phyloP scores from a whole-genome alignment of 2,888 invertebrate genomes.

The Hyles lineata region DNA sequence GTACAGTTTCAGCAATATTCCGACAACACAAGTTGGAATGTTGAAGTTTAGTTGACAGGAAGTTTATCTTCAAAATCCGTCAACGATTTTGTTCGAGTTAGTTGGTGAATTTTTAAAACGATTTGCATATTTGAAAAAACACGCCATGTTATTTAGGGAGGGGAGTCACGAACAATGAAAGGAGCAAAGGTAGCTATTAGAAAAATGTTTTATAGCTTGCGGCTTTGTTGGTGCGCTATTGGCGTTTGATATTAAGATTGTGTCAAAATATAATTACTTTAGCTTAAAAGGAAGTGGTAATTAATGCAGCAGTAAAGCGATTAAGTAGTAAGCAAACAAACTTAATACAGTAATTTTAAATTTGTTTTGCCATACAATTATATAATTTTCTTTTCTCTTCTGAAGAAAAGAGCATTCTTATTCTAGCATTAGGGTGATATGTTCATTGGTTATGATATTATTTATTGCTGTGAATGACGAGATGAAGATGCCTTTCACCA shows the following conservation, averaged over 20 bases:
- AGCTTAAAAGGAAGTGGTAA: background rate
- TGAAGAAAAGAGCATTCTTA: too few species aligned
- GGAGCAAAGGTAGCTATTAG: conserved; percentile 22
- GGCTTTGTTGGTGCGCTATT: conserved; percentile 14
- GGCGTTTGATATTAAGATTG: conserved; percentile 13
- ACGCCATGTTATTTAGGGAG: conserved; percentile 23
- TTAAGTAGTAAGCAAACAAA: background rate
- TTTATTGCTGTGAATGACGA: too few species aligned
- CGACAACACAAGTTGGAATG: conserved; percentile 1
- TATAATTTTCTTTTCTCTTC: too few species aligned
- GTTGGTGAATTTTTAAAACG: conserved; percentile 21
- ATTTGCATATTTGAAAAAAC: conserved; percentile 20
- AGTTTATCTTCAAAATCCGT: background rate
- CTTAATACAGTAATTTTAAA: background rate
- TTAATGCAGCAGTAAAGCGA: background rate
- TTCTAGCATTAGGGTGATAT: too few species aligned
- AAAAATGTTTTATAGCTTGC: conserved; percentile 17
- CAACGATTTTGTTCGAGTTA: background rate
- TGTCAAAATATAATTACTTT: background rate
- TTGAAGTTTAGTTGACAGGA: conserved; percentile 12
- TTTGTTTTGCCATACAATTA: background rate
- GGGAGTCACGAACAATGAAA: conserved; percentile 20
- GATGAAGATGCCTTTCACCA: too few species aligned
- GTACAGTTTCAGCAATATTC: background rate
- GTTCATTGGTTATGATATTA: too few species aligned